A percentile compares a stretch with the other conserved stretches of the same genome.
Evolutionary conservation across 1,140 invertebrate genomes (phyloP).

Genomic region (Drosophila jambulina): DNA sequence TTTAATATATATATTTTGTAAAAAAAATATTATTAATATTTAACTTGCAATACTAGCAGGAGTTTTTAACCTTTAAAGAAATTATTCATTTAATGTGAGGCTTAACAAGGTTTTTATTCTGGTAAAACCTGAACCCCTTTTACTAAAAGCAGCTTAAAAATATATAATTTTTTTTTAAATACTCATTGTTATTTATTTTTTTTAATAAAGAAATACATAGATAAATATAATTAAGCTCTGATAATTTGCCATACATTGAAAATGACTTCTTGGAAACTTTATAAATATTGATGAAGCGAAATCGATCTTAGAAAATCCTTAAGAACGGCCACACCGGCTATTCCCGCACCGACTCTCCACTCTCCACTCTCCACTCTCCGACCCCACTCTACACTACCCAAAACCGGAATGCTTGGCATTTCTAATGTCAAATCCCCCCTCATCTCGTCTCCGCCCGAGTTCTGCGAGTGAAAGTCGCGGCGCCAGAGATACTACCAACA

Average conservation of each 20-base stretch:
- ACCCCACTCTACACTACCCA: neutral
- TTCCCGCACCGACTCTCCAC: neutral
- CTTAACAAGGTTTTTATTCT: too few relatives aligned
- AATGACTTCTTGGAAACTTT: neutral
- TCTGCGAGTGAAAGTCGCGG: conserved; percentile 36
- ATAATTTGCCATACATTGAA: neutral
- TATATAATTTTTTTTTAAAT: too few relatives aligned
- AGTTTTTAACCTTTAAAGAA: too few relatives aligned
- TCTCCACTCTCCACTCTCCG: neutral
- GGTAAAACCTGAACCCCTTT: too few relatives aligned
- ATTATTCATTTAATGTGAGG: too few relatives aligned
- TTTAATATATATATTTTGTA: too few relatives aligned
- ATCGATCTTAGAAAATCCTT: conserved; percentile 24
- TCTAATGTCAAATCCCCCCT: conserved; percentile 10
- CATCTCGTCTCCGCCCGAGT: neutral
- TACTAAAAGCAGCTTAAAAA: too few relatives aligned
- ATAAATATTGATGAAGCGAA: conserved; percentile 45
- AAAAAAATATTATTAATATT: too few relatives aligned
- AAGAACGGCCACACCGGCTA: conserved; percentile 3
- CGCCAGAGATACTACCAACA: conserved; percentile 7
- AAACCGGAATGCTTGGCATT: conserved; percentile 19
- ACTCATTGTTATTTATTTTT: too few relatives aligned
- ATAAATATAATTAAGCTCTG: neutral
- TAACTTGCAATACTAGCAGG: too few relatives aligned
- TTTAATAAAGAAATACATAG: too few relatives aligned